These are phyloP conservation scores for Parauchenoglanis ngamensis DNA, from an alignment of 2,797 vertebrate genomes.

Conservation along the genomic window DNA sequence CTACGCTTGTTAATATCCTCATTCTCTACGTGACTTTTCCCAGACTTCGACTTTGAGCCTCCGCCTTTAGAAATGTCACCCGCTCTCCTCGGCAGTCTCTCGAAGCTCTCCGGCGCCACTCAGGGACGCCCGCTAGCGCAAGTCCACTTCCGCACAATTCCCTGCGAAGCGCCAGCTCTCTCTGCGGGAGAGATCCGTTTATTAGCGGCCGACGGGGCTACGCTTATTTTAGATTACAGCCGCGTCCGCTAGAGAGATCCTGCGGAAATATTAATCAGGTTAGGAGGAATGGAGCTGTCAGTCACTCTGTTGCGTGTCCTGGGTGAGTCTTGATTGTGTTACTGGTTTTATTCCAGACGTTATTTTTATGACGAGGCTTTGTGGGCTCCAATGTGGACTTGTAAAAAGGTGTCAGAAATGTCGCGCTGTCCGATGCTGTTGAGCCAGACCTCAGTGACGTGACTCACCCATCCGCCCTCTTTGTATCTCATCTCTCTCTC, in stretches of 20 bases:
- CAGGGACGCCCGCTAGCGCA: slow-evolving; percentile 10
- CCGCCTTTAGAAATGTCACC: slow-evolving; percentile 21
- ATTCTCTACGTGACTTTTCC: slow-evolving; percentile 22
- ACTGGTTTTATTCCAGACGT: slow-evolving; percentile 37
- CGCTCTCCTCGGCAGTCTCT: neutral
- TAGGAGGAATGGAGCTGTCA: slow-evolving; percentile 72
- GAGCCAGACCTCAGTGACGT: slow-evolving; percentile 15
- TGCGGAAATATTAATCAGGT: slow-evolving; percentile 71
- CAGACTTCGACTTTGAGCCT: slow-evolving; percentile 22
- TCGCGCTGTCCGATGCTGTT: neutral
- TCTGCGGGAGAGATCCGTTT: slow-evolving; percentile 57
- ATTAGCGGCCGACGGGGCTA: slow-evolving; percentile 53
- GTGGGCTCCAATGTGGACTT: slow-evolving; percentile 1
- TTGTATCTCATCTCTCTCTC: neutral
- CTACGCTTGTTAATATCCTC: neutral
- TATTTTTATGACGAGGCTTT: slow-evolving; percentile 22
- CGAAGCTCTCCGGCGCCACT: neutral
- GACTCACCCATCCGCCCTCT: slow-evolving; percentile 22
- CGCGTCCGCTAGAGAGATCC: slow-evolving; percentile 58
- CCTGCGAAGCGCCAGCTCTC: slow-evolving; percentile 9
- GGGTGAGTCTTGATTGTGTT: slow-evolving; percentile 49
- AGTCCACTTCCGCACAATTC: slow-evolving; percentile 18
- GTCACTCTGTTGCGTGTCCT: slow-evolving; percentile 49
- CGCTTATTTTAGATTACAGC: slow-evolving; percentile 67
- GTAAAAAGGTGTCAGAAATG: neutral